phyloP scores from a whole-genome alignment of 2,797 vertebrate genomes.

The Rhadinocentrus ornatus region DNA sequence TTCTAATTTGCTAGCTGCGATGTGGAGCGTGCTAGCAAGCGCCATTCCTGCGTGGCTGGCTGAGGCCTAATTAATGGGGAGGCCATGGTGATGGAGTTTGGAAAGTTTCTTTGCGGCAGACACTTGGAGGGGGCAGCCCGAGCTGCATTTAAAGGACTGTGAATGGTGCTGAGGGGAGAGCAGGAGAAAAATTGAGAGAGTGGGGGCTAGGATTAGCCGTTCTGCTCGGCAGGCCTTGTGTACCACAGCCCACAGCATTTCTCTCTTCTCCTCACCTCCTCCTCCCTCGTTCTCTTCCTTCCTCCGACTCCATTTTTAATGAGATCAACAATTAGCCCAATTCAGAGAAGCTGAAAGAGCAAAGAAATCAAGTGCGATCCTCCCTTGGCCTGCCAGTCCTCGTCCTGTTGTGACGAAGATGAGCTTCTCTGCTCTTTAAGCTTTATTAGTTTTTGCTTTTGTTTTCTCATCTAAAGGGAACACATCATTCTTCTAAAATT shows the following conservation, averaged over 20 bases:
- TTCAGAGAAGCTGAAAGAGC: constrained; percentile 80
- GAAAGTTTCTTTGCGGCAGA: constrained; percentile 80
- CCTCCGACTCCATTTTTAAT: constrained; percentile 83
- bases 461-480: constrained; percentile 7
- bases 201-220: constrained; percentile 83
- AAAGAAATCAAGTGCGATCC: constrained; percentile 72
- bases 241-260: constrained; percentile 82
- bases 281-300: constrained; percentile 60
- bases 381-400: constrained; percentile 29
- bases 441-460: constrained; percentile 21
- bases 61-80: constrained; percentile 83
- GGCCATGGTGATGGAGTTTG: constrained; percentile 79
- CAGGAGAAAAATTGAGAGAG: constrained; percentile 49
- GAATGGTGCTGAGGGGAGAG: constrained; percentile 68
- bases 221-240: constrained; percentile 86
- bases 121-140: constrained; percentile 68
- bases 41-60: constrained; percentile 73
- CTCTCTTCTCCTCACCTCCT: constrained; percentile 58
- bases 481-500: not conserved
- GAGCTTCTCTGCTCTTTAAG: constrained; percentile 24
- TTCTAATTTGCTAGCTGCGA: constrained; percentile 78
- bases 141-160: constrained; percentile 73
- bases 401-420: constrained; percentile 36
- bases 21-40: constrained; percentile 69
- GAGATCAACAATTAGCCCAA: constrained; percentile 86